Evolutionary conservation across 2,888 invertebrate species (phyloP).

Genomic region (Andrena haemorrhoa): DNA sequence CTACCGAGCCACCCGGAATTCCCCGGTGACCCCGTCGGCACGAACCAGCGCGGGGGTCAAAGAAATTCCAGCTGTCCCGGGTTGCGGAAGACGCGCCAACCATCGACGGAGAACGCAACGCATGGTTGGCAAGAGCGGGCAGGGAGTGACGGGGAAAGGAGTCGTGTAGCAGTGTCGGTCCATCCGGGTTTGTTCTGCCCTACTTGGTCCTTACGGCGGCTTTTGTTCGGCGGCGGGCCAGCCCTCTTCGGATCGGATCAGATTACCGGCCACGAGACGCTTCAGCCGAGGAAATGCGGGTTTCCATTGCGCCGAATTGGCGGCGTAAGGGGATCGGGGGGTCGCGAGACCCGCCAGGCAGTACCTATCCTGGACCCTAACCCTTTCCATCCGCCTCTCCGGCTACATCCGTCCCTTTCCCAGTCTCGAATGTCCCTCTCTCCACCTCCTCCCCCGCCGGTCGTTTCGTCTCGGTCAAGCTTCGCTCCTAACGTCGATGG

Average conservation of each 20-base stretch:
- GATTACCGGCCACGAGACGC: constrained; percentile 78
- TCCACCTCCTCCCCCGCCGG: neutral
- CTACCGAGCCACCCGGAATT: neutral
- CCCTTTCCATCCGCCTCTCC: constrained; percentile 33
- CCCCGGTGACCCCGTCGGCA: neutral
- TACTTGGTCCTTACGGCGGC: constrained; percentile 74
- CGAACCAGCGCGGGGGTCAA: constrained; percentile 17
- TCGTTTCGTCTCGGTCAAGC: constrained; percentile 36
- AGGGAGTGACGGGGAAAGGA: constrained; percentile 17
- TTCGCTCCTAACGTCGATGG: constrained; percentile 3
- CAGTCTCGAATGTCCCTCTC: constrained; percentile 9
- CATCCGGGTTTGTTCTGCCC: constrained; percentile 77
- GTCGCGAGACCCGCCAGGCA: constrained; percentile 54
- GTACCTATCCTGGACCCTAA: constrained; percentile 36
- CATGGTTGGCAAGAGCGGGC: neutral
- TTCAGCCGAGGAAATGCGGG: constrained; percentile 77
- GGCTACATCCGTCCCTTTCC: constrained; percentile 10
- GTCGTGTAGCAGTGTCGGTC: constrained; percentile 78
- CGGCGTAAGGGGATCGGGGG: constrained; percentile 75
- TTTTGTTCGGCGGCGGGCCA: constrained; percentile 76
- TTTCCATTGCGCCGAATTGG: constrained; percentile 79
- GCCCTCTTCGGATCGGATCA: constrained; percentile 77
- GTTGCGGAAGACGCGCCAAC: constrained; percentile 7
- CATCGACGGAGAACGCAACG: constrained; percentile 13
- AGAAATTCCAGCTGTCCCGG: constrained; percentile 35